Evolutionary conservation across 1,140 invertebrate genomes (phyloP).

Genomic region (Tribolium castaneum): DNA sequence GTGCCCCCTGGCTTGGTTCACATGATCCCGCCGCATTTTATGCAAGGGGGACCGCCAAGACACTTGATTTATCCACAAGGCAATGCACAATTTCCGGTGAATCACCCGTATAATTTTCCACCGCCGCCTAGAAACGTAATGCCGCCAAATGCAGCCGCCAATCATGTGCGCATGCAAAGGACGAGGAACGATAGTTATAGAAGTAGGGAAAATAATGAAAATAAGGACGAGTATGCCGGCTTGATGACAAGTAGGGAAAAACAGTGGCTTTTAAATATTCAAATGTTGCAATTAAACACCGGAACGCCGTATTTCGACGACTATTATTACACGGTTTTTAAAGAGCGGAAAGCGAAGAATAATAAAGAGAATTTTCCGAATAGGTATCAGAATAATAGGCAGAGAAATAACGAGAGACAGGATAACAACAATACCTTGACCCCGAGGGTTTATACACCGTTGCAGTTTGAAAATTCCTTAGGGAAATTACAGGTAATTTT

Average conservation of each 20-base stretch:
- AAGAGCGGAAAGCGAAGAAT: constrained; percentile 69
- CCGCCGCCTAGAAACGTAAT: constrained; percentile 54
- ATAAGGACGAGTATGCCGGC: constrained; percentile 84
- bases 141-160: constrained; percentile 54
- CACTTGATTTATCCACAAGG: constrained; percentile 35
- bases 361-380: constrained; percentile 65
- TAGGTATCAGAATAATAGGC: constrained; percentile 61
- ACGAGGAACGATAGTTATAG: constrained; percentile 44
- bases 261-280: constrained; percentile 94
- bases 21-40: constrained; percentile 58
- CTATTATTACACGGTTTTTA: constrained; percentile 83
- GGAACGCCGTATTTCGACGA: constrained; percentile 88
- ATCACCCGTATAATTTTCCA: constrained; percentile 57
- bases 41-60: constrained; percentile 53
- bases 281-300: constrained; percentile 87
- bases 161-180: constrained; percentile 32
- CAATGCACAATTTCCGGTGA: constrained; percentile 50
- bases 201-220: constrained; percentile 56
- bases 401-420: constrained; percentile 64
- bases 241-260: constrained; percentile 93
- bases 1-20: constrained; percentile 40
- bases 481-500: constrained; percentile 77
- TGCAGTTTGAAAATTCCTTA: constrained; percentile 92
- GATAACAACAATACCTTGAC: constrained; percentile 67
- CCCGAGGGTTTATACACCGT: constrained; percentile 75